These are phyloP conservation scores for Tanypteryx hageni DNA, from an alignment of 2,888 invertebrate genomes.

Conservation along the genomic window DNA sequence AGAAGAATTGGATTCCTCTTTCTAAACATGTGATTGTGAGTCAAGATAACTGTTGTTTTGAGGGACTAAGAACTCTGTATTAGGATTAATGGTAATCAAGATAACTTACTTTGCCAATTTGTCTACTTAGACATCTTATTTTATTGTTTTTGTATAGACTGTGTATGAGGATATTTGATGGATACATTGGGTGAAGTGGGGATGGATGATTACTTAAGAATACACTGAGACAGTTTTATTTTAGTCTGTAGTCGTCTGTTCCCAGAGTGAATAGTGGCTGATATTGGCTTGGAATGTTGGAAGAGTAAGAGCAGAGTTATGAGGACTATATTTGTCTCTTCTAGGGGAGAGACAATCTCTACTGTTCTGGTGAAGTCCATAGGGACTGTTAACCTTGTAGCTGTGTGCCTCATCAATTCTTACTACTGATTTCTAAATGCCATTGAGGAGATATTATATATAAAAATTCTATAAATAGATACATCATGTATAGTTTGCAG, in stretches of 20 bases:
- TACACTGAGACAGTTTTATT: background rate
- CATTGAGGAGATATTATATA: conserved; percentile 59
- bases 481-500: conserved; percentile 61
- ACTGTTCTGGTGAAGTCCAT: conserved; percentile 45
- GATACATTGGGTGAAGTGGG: background rate
- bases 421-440: conserved; percentile 54
- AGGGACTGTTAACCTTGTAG: conserved; percentile 45
- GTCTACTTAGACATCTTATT: background rate
- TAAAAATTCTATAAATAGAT: conserved; percentile 59
- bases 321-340: conserved; percentile 20
- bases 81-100: too few species aligned
- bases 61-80: too few species aligned
- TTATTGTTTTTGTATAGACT: background rate
- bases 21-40: background rate
- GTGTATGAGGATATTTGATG: background rate
- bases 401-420: conserved; percentile 59
- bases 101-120: too few species aligned
- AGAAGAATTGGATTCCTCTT: background rate
- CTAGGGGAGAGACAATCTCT: conserved; percentile 13
- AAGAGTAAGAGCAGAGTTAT: background rate
- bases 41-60: background rate
- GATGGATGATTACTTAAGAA: background rate
- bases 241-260: background rate
- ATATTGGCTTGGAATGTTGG: conserved; percentile 17
- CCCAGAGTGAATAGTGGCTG: conserved; percentile 34